phyloP scores from a whole-genome alignment of 2,888 invertebrate genomes.

The Steinernema carpocapsae region DNA sequence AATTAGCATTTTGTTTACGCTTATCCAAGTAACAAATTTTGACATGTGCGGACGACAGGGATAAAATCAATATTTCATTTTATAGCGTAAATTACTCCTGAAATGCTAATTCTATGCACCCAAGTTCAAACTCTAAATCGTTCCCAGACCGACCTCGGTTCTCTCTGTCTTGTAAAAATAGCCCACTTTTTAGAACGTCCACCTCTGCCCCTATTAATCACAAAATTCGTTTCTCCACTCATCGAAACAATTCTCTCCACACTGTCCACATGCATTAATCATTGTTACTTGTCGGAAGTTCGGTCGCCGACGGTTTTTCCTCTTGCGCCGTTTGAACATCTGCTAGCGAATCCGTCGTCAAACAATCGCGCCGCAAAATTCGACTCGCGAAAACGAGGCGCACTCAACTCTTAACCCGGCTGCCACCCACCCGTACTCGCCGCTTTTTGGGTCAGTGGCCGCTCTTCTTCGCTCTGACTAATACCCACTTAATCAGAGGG shows the following conservation, averaged over 20 bases:
- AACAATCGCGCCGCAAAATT: constrained; percentile 9
- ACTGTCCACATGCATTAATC: neutral
- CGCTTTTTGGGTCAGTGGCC: constrained; percentile 27
- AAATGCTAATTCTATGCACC: too few species aligned
- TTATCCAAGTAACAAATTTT: too few species aligned
- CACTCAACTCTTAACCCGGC: neutral
- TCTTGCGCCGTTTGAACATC: constrained; percentile 7
- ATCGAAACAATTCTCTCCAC: neutral
- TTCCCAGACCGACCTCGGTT: too few species aligned
- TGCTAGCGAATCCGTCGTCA: too few species aligned
- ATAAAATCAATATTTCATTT: too few species aligned
- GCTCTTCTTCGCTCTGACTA: neutral
- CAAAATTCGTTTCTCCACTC: neutral
- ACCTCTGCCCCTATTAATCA: neutral
- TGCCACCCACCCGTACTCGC: neutral
- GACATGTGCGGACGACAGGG: too few species aligned
- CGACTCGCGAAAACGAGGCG: neutral
- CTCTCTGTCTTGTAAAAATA: too few species aligned
- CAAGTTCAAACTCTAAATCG: too few species aligned
- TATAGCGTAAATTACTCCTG: too few species aligned
- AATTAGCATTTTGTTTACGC: too few species aligned
- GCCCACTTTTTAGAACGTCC: neutral
- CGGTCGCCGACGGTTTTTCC: neutral
- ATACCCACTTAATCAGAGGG: constrained; percentile 16
- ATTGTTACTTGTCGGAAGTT: neutral